Conservation (phyloP, 2,888 invertebrate genomes). For the Pandemis cinnamomeana region DNA sequence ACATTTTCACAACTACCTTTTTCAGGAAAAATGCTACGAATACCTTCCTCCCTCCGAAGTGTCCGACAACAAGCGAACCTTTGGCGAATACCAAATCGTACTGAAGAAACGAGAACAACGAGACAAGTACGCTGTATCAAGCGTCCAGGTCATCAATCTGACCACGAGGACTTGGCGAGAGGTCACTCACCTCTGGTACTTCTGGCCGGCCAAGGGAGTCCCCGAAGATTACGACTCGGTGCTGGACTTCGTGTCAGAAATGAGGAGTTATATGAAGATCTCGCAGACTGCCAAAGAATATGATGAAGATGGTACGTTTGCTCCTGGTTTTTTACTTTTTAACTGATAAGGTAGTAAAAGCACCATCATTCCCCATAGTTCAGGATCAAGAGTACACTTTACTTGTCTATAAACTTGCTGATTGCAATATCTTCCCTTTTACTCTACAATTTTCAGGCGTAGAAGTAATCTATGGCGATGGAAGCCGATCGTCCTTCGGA, state of each 20-base stretch:
- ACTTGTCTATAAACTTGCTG: background rate
- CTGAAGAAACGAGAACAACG: conserved; percentile 95
- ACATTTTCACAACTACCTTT: conserved; percentile 41
- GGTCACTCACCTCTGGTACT: conserved; percentile 96
- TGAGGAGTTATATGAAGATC: conserved; percentile 85
- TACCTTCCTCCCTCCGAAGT: conserved; percentile 96
- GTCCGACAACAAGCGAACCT: conserved; percentile 93
- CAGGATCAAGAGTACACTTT: background rate
- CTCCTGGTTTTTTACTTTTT: background rate
- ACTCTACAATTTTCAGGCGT: conserved; percentile 59
- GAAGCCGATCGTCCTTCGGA: conserved; percentile 73
- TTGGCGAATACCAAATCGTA: conserved; percentile 94
- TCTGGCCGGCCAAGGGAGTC: conserved; percentile 96
- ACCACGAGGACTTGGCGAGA: conserved; percentile 93
- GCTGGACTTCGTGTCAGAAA: conserved; percentile 94
- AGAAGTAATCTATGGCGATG: conserved; percentile 79
- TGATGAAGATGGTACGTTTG: conserved; percentile 76
- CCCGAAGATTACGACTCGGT: conserved; percentile 93
- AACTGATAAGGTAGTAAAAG: no score
- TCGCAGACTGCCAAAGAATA: conserved; percentile 81
- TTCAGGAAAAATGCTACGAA: conserved; percentile 94
- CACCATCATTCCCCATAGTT: background rate
- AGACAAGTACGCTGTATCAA: conserved; percentile 95
- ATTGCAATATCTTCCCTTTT: background rate
- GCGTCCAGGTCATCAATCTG: conserved; percentile 92